These are phyloP conservation scores for Chinchilla lanigera DNA, from an alignment of 2,113 vertebrate genomes.

Conservation along the genomic window DNA sequence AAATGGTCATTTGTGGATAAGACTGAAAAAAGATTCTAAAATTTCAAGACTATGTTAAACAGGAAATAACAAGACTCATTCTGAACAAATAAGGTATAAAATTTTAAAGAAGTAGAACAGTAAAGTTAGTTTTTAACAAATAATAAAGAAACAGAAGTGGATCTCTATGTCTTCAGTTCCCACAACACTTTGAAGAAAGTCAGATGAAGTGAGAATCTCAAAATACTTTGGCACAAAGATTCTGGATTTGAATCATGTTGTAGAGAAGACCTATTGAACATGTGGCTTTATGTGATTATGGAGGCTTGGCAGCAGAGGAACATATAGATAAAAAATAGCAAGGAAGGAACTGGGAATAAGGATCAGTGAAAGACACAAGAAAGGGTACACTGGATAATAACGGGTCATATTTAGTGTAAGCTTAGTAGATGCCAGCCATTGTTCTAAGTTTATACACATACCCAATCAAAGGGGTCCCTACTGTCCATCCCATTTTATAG, in stretches of 20 bases:
- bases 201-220: not conserved
- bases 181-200: not conserved
- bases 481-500: not conserved
- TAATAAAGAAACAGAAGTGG: not conserved
- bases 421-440: too few relatives aligned
- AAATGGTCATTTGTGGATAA: not conserved
- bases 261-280: not conserved
- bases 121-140: not conserved
- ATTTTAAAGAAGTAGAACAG: not conserved
- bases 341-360: not conserved
- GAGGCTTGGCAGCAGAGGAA: not conserved
- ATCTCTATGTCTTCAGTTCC: not conserved
- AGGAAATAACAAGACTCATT: not conserved
- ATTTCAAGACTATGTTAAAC: not conserved
- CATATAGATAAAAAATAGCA: not conserved
- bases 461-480: not conserved
- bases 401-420: not conserved
- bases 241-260: not conserved
- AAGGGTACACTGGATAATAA: not conserved
- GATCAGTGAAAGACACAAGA: not conserved
- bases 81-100: not conserved
- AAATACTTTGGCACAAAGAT: not conserved
- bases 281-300: not conserved
- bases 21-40: not conserved
- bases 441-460: too few relatives aligned